Evolutionary conservation across 30 jellyfish, hydroid and myxozoan genomes (phyloP), one percentile per base, ranked within the genome.

Genomic region (Turritopsis rubra): DNA sequence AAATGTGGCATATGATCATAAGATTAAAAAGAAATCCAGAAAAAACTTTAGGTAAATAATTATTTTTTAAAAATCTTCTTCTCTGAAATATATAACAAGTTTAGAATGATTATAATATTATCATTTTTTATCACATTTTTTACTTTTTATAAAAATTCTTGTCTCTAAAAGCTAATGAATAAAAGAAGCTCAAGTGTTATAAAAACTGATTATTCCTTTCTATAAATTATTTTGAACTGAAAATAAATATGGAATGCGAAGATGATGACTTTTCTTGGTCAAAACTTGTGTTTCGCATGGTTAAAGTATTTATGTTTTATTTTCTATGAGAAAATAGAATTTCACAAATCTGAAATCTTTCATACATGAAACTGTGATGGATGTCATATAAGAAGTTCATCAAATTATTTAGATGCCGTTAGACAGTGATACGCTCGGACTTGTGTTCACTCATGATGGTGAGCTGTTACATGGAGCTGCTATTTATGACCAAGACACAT

Each of bases 391-490:
- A n/a, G n/a, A n/a, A n/a, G n/a, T n/a, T n/a, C n/a, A n/a, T n/a
- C n/a, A 24, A 22, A 22, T 22, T 0, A 13, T 29, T 74, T 74
- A 74, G 82, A 74, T 74, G 82, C 82, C 82, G 41, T 52, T 21
- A 22, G 26, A 28, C 53, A 74, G 41, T 24, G 82, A 27, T 23
- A 68, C 41, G 7, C 88, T 83, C 30, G 90, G 90, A 21, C n/a
- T 83, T 24, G 65, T 83, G 53, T 72, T 21, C 71, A 54, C 30
- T 65, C 75, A 86, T 70, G 96, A 92, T 52, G 91, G 91, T 1
- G 97, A 90, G 70, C 84, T 83, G 68, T 68, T 92, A 70, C 88
- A 84, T 25, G 78, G 73, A 21, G 88, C 95, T 20, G 98, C 98
- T 1, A 77, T 75, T 28, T 81, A 83, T 72, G 91, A 88, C 30